Percentiles rank a stretch among this genome's conserved stretches.
These are phyloP conservation scores for Hippotragus niger DNA, from an alignment of 2,113 vertebrate genomes.

Conservation along the genomic window DNA sequence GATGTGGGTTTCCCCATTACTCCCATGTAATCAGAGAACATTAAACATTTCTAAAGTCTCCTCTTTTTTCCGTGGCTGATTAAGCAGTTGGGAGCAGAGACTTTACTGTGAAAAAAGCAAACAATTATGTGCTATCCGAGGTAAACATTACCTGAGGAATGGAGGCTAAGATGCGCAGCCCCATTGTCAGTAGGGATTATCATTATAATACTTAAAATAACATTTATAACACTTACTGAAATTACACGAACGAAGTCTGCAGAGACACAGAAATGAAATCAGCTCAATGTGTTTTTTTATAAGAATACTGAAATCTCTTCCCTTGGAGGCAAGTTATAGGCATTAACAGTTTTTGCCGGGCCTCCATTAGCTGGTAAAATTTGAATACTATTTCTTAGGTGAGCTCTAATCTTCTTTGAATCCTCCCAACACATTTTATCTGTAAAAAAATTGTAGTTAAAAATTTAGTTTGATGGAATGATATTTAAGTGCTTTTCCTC, in stretches of 20 bases:
- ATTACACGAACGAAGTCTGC: slow-evolving; percentile 87
- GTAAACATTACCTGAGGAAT: slow-evolving; percentile 95
- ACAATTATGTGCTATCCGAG: slow-evolving; percentile 90
- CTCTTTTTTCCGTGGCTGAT: slow-evolving; percentile 88
- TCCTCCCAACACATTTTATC: slow-evolving; percentile 87
- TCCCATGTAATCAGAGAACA: slow-evolving; percentile 78
- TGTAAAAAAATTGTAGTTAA: slow-evolving; percentile 87
- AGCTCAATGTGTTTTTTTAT: slow-evolving; percentile 89
- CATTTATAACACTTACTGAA: slow-evolving; percentile 95
- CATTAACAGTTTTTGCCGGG: slow-evolving; percentile 86
- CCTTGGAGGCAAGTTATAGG: slow-evolving; percentile 86
- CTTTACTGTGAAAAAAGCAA: slow-evolving; percentile 85
- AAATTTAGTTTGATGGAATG: slow-evolving; percentile 90
- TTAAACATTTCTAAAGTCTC: slow-evolving; percentile 78
- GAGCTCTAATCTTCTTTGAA: slow-evolving; percentile 90
- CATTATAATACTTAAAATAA: slow-evolving; percentile 91
- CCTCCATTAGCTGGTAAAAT: slow-evolving; percentile 90
- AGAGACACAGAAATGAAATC: slow-evolving; percentile 87
- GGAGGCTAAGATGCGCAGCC: slow-evolving; percentile 87
- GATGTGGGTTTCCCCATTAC: slow-evolving; percentile 58
- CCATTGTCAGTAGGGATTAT: slow-evolving; percentile 90
- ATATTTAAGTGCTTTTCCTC: slow-evolving; percentile 88
- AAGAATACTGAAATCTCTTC: slow-evolving; percentile 87
- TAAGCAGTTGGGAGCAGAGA: slow-evolving; percentile 89
- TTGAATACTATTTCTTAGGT: slow-evolving; percentile 89